These are phyloP conservation scores for Montipora foliosa DNA, from an alignment of 64 coral and sea anemone species.

Conservation along the genomic window DNA sequence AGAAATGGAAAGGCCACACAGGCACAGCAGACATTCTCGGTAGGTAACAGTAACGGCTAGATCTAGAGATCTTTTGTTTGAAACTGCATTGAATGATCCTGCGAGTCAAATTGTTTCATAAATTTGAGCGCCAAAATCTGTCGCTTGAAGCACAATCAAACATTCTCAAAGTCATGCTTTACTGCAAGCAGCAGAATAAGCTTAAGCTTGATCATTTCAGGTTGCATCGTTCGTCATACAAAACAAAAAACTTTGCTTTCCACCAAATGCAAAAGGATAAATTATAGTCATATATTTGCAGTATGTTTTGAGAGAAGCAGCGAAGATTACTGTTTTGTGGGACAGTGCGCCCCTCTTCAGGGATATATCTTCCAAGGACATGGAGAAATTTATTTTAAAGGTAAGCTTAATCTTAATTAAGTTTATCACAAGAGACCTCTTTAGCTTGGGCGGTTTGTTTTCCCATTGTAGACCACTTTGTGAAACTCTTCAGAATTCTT, in stretches of 20 bases:
- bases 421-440: conserved; percentile 8
- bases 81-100: conserved; percentile 5
- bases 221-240: no score
- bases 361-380: conserved; percentile 48
- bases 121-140: conserved; percentile 22
- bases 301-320: no score
- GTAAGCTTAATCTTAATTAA: neutral
- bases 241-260: no score
- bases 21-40: conserved; percentile 52
- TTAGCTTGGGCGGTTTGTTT: neutral
- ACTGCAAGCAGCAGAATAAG: no score
- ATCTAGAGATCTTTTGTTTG: conserved; percentile 14
- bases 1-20: conserved; percentile 33
- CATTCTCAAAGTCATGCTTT: neutral
- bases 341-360: conserved; percentile 40
- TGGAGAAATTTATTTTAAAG: neutral
- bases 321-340: neutral
- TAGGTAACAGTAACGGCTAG: conserved; percentile 14
- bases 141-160: neutral
- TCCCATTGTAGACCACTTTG: neutral
- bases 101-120: conserved; percentile 25
- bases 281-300: no score
- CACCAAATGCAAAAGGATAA: no score
- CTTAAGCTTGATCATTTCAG: no score
- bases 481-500: neutral